phyloP scores from a whole-genome alignment of 2,113 vertebrate species.

The Myotis yumanensis region DNA sequence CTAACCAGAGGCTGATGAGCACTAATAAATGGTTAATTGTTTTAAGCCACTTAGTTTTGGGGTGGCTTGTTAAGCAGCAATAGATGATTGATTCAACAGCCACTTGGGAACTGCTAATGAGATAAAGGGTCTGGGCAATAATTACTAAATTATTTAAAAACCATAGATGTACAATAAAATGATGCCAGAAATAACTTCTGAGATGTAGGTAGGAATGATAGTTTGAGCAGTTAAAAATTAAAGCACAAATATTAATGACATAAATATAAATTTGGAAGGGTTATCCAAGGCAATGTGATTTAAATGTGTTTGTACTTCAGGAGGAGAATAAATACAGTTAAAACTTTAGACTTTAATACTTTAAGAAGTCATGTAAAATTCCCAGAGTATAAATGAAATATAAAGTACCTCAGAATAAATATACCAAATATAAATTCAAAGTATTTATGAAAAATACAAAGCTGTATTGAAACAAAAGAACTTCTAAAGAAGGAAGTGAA shows the following conservation, averaged over 20 bases:
- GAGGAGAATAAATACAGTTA: not conserved
- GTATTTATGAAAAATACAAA: slow-evolving; percentile 1
- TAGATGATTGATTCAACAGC: not conserved
- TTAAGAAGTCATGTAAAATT: not conserved
- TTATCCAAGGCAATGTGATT: not conserved
- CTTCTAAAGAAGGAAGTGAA: not conserved
- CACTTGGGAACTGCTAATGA: not conserved
- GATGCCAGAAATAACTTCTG: not conserved
- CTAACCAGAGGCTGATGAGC: not conserved
- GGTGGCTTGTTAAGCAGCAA: not conserved
- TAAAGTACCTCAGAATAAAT: not conserved
- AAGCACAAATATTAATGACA: not conserved
- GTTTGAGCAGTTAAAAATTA: not conserved
- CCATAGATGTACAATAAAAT: not conserved
- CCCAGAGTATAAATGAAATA: not conserved
- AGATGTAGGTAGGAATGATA: not conserved
- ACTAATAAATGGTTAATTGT: not conserved
- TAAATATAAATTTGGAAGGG: not conserved
- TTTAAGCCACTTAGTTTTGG: not conserved
- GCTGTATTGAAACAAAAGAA: not conserved
- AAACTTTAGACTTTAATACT: not conserved
- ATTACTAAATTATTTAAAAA: not conserved
- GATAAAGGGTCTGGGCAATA: not conserved
- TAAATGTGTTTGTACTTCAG: not conserved
- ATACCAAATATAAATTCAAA: not conserved